Conservation (phyloP, 2,888 invertebrate genomes). For the Dolomedes plantarius region DNA sequence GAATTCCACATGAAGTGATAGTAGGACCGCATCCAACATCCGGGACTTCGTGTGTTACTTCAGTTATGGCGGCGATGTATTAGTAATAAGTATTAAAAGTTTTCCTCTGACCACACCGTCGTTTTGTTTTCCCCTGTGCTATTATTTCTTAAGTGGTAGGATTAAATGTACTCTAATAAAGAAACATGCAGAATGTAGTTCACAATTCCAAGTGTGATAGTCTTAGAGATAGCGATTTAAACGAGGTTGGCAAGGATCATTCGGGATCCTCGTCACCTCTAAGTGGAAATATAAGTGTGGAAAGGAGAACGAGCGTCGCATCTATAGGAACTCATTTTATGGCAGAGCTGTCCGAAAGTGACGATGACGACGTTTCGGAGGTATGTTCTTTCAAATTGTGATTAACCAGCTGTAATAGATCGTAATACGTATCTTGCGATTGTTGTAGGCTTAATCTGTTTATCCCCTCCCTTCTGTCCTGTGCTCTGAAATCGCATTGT, state of each 20-base stretch:
- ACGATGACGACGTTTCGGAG: constrained; percentile 97
- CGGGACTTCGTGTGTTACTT: constrained; percentile 65
- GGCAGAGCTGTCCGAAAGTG: constrained; percentile 95
- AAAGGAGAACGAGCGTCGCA: constrained; percentile 73
- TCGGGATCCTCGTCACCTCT: constrained; percentile 68
- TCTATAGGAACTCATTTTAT: constrained; percentile 87
- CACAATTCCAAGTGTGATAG: constrained; percentile 85
- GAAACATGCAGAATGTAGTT: constrained; percentile 94
- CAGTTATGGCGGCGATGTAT: constrained; percentile 73
- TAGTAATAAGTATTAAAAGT: constrained; percentile 66
- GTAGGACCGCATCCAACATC: constrained; percentile 70
- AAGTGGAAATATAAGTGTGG: constrained; percentile 69
- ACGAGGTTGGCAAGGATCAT: constrained; percentile 77
- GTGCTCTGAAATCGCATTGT: background rate
- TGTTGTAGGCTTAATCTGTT: constrained; percentile 64
- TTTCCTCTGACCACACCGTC: constrained; percentile 26
- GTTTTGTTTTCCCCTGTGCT: constrained; percentile 42
- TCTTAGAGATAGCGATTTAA: constrained; percentile 86
- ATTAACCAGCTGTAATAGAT: background rate
- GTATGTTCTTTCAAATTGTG: constrained; percentile 80
- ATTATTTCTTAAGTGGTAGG: constrained; percentile 37
- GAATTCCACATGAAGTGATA: constrained; percentile 45
- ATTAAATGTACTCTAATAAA: constrained; percentile 53
- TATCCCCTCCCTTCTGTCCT: constrained; percentile 32
- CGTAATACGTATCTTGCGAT: constrained; percentile 34